Base-by-base conservation (phyloP, 2,888 invertebrate species). In the Fabriciana adippe region DNA sequence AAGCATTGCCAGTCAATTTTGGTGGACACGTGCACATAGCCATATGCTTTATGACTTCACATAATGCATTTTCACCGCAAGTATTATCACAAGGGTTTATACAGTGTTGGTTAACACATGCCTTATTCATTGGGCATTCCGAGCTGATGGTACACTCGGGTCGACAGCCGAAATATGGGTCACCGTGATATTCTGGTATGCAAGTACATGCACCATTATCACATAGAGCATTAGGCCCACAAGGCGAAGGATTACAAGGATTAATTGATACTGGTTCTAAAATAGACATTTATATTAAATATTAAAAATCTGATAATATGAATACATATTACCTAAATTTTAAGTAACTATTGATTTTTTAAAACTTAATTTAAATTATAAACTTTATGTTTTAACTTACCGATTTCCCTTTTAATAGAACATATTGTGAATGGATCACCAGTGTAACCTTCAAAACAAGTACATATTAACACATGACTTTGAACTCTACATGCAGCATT, bases 341-440 rank as follows among this genome's bases (percentile, higher is more conserved):
- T 35, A 41, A 11, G 35, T 35, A 41, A 41, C 35, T 41, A 41
- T 41, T 41, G 2, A 11, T 41, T 41, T 35, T 35, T 35, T 41
- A 11, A 2, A 41, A 8, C 11, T 41, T 41, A 35, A 35, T 35
- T 35, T 35, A 8, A 41, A 8, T 8, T 51, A 18, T 4, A 51
- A 6, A 51, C 18, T n/a, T 51, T 26, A 18, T 51, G 47, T 62
- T 65, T 66, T 67, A 55, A 26, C 87, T 92, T 94, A 93, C 94
- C 90, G 86, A 83, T 83, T 67, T 89, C 88, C 64, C 94, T 94
- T 84, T 94, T 93, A 11, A 90, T 85, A 41, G 90, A 87, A 79
- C 96, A 97, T 74, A 93, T 94, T 70, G 92, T 94, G 81, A 97
- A 96, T 21, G 97, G 96, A 91, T 97, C 96, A 26, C 97, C 97